These are phyloP conservation scores for Chaunax sp. DNA, from an alignment of 2,797 vertebrate species.

Conservation along the genomic window DNA sequence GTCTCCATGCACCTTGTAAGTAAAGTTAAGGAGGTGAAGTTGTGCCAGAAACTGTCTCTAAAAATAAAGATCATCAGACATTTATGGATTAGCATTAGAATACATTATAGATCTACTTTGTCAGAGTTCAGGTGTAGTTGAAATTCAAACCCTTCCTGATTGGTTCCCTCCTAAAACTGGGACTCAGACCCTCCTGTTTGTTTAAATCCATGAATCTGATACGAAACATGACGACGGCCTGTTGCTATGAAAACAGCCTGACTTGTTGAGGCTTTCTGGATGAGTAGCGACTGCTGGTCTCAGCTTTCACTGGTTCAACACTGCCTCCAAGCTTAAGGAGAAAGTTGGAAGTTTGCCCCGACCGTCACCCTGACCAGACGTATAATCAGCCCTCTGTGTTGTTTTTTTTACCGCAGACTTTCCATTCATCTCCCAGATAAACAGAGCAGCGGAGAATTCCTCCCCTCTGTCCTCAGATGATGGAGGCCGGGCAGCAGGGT, in stretches of 20 bases:
- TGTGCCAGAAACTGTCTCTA: too few species aligned
- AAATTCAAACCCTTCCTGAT: background rate
- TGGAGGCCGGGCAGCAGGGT: constrained; percentile 49
- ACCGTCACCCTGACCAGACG: constrained; percentile 36
- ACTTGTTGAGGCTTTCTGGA: constrained; percentile 32
- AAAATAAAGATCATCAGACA: too few species aligned
- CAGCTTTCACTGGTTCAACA: constrained; percentile 48
- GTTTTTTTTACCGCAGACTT: constrained; percentile 44
- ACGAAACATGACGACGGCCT: constrained; percentile 16
- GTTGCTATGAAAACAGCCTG: constrained; percentile 26
- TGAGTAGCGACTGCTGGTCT: constrained; percentile 38
- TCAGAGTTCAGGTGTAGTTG: background rate
- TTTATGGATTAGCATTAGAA: too few species aligned
- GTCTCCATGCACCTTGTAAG: too few species aligned
- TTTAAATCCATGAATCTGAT: constrained; percentile 1
- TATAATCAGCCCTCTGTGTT: constrained; percentile 34
- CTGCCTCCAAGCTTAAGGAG: constrained; percentile 38
- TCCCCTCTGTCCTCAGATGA: constrained; percentile 17
- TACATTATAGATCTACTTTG: background rate
- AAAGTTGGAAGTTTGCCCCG: constrained; percentile 43
- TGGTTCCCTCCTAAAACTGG: too few species aligned
- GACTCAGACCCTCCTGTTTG: background rate
- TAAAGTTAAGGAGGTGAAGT: too few species aligned
- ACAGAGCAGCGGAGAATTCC: constrained; percentile 38
- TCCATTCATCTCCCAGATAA: constrained; percentile 45